Evolutionary conservation across 2,113 vertebrate species (phyloP).

Genomic region (Psittacara wagleri): DNA sequence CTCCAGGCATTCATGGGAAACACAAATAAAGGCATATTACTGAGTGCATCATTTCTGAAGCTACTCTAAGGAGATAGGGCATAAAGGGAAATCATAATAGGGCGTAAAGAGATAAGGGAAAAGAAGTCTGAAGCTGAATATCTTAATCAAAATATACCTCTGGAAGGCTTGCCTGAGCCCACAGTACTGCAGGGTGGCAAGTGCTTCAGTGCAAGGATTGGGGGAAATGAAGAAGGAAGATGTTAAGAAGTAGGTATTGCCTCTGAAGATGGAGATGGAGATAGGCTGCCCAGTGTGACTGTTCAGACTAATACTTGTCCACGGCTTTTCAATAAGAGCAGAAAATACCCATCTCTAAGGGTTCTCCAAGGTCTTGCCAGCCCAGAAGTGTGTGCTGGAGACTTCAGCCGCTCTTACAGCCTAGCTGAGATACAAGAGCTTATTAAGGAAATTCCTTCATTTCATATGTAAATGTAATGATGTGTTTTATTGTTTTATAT

Average conservation of each 20-base stretch:
- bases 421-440: background rate
- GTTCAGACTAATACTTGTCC: background rate
- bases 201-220: background rate
- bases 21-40: background rate
- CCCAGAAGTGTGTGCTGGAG: background rate
- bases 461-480: background rate
- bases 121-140: background rate
- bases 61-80: background rate
- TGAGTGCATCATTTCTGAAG: background rate
- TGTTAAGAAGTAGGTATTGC: background rate
- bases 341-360: background rate
- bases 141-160: background rate
- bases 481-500: background rate
- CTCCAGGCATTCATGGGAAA: background rate
- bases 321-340: background rate
- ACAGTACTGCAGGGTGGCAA: background rate
- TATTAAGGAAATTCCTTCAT: background rate
- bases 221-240: background rate
- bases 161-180: background rate
- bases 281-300: background rate
- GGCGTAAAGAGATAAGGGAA: no score
- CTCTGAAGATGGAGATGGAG: background rate
- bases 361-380: background rate
- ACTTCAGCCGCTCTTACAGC: background rate
- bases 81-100: no score